A percentile compares a stretch with the other conserved stretches of the same genome.
Conservation (phyloP, 2,113 vertebrate genomes). For the Colinus virginianus region DNA sequence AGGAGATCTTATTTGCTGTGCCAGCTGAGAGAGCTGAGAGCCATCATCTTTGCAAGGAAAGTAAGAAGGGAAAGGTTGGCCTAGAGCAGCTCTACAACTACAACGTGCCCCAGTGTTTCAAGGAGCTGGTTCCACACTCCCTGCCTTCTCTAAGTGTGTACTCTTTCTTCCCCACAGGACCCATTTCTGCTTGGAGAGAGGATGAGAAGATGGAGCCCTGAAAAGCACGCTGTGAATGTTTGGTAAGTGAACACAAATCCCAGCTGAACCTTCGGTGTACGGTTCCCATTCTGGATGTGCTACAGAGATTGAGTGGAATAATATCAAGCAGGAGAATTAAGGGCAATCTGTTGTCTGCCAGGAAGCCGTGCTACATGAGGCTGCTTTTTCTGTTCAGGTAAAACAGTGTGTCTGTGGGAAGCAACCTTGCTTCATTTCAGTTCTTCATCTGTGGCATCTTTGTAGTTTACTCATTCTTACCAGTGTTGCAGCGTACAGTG, state of each 20-base stretch:
- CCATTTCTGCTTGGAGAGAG: neutral
- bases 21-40: conserved; percentile 2
- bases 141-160: neutral
- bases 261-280: neutral
- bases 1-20: neutral
- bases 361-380: neutral
- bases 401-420: neutral
- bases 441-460: neutral
- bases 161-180: neutral
- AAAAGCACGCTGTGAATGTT: conserved; percentile 8
- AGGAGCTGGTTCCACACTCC: accelerated
- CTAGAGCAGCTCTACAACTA: neutral
- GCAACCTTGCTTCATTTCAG: neutral
- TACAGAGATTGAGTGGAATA: neutral
- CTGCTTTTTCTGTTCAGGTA: neutral
- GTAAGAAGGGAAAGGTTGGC: neutral
- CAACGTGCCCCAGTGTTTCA: neutral
- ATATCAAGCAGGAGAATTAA: neutral
- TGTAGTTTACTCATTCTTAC: neutral
- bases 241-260: neutral
- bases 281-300: neutral
- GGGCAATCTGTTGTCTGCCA: neutral
- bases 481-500: neutral
- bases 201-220: conserved; percentile 45
- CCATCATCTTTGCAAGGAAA: neutral